Evolutionary conservation across 2,113 vertebrate species (phyloP), one percentile per base, ranked within the genome.

Genomic region (Athene cunicularia): DNA sequence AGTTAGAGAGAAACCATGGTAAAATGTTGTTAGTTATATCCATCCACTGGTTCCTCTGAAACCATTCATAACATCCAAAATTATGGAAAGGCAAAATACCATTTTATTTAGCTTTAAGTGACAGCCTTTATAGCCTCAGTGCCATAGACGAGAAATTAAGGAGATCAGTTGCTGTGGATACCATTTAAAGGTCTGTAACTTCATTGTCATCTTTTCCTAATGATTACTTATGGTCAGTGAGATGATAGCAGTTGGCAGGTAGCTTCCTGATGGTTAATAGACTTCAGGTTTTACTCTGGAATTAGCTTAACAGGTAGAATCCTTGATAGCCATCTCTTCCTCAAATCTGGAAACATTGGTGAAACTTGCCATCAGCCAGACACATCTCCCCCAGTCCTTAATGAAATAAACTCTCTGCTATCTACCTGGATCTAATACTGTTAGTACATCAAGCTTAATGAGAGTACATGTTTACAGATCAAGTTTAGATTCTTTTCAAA

Each of bases 181-280:
- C 3, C 0, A 0, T 2, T 1, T 33, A 5, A 47, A 80, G n/a
- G 17, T 47, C 6, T 5, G 0, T 63, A 62, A 37, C 49, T 23
- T 77, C 6, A 7, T 7, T 62, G 13, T 53, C 6, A 11, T 62
- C 27, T 9, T 59, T 74, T 33, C 32, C 8, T 84, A 32, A 7
- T 19, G n/a, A 6, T 64, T 71, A 8, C 21, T 80, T 0, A 0
- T 10, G 13, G 18, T 55, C 39, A 62, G 43, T 73, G 62, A 49
- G 32, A 47, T 59, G 21, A 39, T 8, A 70, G 28, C 21, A 64
- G 24, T 21, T 88, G 47, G 9, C 11, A 74, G 21, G 3, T 68
- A 2, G 1, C 77, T 73, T 45, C 3, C 17, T 39, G 24, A 7
- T 27, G 13, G 4, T 19, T 84, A 7, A 55, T 70, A 10, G 39